Base-by-base conservation (phyloP, 2,888 invertebrate genomes). In the Dascillus cervinus region DNA sequence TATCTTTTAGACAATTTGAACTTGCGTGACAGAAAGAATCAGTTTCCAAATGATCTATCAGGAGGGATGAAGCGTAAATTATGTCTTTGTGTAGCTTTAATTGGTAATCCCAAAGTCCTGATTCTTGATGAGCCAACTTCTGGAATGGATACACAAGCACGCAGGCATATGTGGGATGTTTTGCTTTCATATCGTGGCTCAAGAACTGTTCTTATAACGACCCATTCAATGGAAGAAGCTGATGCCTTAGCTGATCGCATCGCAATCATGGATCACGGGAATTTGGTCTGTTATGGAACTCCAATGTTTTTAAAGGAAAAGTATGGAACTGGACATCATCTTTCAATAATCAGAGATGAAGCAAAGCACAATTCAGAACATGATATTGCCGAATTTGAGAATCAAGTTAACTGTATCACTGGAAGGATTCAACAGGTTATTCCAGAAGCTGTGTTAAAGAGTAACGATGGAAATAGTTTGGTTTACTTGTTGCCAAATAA, bases 141-240 rank as follows among this genome's bases (percentile, higher is more conserved):
- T 0, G 94, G 94, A 3, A 77, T 94, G 55, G 94, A 94, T 65
- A 88, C 91, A 2, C 85, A 90, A 57, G 86, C 89, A 2, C 71
- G 91, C 22, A 72, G 92, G 28, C 81, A 84, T 37, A 75, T 91
- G 29, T 94, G 94, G 94, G 85, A 92, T 55, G 70, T 91, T 38
- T 67, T 92, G 50, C 72, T 82, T 47, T 66, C 65, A 47, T 47
- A 43, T 13, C 34, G 54, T 13, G 47, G 79, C 35, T 68, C 75
- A 2, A 79, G 84, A 46, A 89, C 91, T 0, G 83, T 94, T 45
- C 65, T 95, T 8, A 74, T 95, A 28, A 87, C 88, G 8, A 94
- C 94, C 0, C 94, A 95, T 66, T 88, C 87, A 63, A 92, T 95
- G 91, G 94, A 94, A 64, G 94, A 95, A 63, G 92, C 92, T 3